Evolutionary conservation across 1,140 invertebrate genomes (phyloP).

Genomic region (Bombus soroeensis): DNA sequence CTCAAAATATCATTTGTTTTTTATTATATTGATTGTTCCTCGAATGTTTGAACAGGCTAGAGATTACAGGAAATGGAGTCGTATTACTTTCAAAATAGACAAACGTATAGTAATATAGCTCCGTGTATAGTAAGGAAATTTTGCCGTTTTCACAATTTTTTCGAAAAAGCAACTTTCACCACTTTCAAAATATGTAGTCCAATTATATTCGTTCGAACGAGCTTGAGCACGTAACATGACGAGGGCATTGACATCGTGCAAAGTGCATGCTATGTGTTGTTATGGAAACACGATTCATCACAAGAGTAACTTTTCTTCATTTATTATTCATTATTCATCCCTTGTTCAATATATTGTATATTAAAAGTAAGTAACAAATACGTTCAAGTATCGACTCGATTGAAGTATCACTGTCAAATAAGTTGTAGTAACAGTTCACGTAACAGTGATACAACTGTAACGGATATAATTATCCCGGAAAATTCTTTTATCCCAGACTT

Average conservation of each 20-base stretch:
- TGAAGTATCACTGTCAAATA: background rate
- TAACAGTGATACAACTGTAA: background rate
- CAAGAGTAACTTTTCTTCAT: conserved; percentile 2
- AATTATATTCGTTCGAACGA: no score
- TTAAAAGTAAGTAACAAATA: background rate
- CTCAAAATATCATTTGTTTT: no score
- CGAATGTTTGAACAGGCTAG: no score
- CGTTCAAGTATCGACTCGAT: no score
- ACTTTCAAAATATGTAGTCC: no score
- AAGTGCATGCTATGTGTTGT: conserved; percentile 30
- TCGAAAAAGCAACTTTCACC: no score
- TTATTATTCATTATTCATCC: background rate
- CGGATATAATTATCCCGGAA: background rate
- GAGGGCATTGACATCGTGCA: conserved; percentile 35
- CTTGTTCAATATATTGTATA: background rate
- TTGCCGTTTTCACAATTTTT: no score
- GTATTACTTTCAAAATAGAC: no score
- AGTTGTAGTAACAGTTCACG: background rate
- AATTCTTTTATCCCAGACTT: background rate
- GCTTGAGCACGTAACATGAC: background rate
- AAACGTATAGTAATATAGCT: no score
- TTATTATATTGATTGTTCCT: no score
- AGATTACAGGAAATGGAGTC: no score
- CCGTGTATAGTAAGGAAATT: no score
- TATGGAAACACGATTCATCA: conserved; percentile 37